Evolutionary conservation across 2,113 vertebrate species (phyloP), one percentile per base, ranked within the genome.

Genomic region (Rostratula benghalensis): DNA sequence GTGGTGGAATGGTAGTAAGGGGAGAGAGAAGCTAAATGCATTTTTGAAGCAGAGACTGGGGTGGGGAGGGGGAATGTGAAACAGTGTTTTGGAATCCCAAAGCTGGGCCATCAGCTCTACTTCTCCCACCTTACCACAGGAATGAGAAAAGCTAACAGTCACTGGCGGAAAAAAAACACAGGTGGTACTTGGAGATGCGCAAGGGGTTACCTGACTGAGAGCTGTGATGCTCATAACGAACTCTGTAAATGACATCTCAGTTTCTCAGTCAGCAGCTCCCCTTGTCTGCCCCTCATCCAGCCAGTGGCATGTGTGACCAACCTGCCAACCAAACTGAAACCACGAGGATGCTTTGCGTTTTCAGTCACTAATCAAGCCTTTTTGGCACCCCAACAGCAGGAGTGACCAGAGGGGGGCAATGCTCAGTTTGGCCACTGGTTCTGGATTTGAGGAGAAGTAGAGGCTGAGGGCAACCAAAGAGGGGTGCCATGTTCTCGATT

Each of bases 361-460:
- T 81, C 79, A 28, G 57, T 82, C 2, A 0, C 87, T 81, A 90
- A 33, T 43, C n/a, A 27, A 64, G 48, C 83, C 60, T 74, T 83
- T 45, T 41, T 73, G 54, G 54, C 79, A 53, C 31, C 37, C 50
- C 37, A 19, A 2, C 30, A 61, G 43, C 54, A 48, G 70, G 69
- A 81, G 46, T 37, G 39, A 79, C 65, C 71, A 64, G 33, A 3
- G 0, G n/a, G 37, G 33, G 95, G 22, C 53, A 18, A 33, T 80
- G 2, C 64, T 88, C 53, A 27, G 31, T 92, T 60, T 83, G 63
- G 51, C 93, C 78, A 54, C 74, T 94, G 91, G 73, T 89, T 97
- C 83, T 96, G 95, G 92, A 93, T 97, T 94, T 96, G 92, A 95
- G 94, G 83, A 96, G 94, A 96, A 95, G 95, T 86, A 96, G 89